Conservation (phyloP, 1,140 invertebrate genomes). For the Ooceraea biroi region DNA sequence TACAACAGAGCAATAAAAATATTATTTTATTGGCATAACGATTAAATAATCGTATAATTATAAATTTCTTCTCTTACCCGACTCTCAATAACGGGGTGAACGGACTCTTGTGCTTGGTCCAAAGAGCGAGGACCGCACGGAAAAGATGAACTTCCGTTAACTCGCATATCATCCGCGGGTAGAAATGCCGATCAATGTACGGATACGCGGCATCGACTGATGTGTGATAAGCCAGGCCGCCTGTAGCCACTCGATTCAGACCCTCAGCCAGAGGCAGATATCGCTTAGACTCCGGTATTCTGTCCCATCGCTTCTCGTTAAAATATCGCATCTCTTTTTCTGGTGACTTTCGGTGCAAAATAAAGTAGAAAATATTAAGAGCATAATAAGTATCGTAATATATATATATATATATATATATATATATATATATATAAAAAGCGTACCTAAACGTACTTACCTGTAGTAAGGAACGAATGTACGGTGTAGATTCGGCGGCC, state of each 20-base stretch:
- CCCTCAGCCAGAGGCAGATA: slow-evolving; percentile 66
- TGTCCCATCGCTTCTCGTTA: slow-evolving; percentile 67
- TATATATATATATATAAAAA: no score
- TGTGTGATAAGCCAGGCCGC: slow-evolving; percentile 70
- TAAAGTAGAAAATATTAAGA: not conserved
- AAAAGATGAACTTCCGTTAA: slow-evolving; percentile 72
- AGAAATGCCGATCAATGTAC: slow-evolving; percentile 67
- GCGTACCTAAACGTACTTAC: slow-evolving; percentile 49
- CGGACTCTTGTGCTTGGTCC: slow-evolving; percentile 61
- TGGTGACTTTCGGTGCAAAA: slow-evolving; percentile 37
- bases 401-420: no score
- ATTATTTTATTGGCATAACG: not conserved
- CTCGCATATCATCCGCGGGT: slow-evolving; percentile 71
- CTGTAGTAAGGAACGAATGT: slow-evolving; percentile 66
- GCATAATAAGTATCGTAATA: no score
- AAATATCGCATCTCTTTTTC: slow-evolving; percentile 69
- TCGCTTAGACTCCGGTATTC: slow-evolving; percentile 60
- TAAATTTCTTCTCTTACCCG: slow-evolving; percentile 61
- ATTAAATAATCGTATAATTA: not conserved
- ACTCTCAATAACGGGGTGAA: slow-evolving; percentile 70
- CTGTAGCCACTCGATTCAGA: slow-evolving; percentile 60
- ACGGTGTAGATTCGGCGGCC: slow-evolving; percentile 57
- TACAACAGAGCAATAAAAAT: not conserved
- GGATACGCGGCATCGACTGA: slow-evolving; percentile 70
- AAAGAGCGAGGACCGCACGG: slow-evolving; percentile 59